Conservation (phyloP, 2,888 invertebrate genomes). For the Epistrophe eligans region DNA sequence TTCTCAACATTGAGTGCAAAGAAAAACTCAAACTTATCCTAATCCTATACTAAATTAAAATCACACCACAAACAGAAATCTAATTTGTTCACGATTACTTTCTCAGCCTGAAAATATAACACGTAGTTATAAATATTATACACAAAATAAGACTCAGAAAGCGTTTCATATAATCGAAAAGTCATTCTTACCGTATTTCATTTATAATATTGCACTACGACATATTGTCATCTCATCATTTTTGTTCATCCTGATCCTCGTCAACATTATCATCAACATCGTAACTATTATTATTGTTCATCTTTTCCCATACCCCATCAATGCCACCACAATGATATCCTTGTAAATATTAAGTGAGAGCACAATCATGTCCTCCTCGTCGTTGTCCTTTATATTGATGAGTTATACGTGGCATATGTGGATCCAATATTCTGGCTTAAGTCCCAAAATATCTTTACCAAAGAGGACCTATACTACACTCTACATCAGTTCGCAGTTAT, state of each 20-base stretch:
- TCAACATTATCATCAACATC: conserved; percentile 35
- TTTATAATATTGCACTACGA: conserved; percentile 34
- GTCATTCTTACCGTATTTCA: conserved; percentile 4
- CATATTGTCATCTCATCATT: conserved; percentile 27
- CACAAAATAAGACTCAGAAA: not conserved
- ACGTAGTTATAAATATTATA: not conserved
- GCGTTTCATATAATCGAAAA: conserved; percentile 12
- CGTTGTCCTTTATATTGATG: conserved; percentile 30
- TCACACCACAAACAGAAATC: too few relatives aligned
- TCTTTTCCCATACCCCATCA: not conserved
- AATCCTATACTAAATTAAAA: too few relatives aligned
- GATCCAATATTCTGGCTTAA: conserved; percentile 47
- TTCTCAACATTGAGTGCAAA: too few relatives aligned
- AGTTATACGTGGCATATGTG: conserved; percentile 42
- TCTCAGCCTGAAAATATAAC: not conserved
- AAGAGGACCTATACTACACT: not conserved
- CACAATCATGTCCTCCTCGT: conserved; percentile 24
- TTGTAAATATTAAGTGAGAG: conserved; percentile 6
- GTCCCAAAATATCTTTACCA: conserved; percentile 23
- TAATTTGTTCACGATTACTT: too few relatives aligned
- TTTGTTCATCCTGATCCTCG: not conserved
- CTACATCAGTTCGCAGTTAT: not conserved
- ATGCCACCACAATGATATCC: conserved; percentile 8
- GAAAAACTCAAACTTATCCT: too few relatives aligned
- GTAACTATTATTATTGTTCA: conserved; percentile 34